Conservation (phyloP, 2,113 vertebrate genomes). For the Neogale vison region DNA sequence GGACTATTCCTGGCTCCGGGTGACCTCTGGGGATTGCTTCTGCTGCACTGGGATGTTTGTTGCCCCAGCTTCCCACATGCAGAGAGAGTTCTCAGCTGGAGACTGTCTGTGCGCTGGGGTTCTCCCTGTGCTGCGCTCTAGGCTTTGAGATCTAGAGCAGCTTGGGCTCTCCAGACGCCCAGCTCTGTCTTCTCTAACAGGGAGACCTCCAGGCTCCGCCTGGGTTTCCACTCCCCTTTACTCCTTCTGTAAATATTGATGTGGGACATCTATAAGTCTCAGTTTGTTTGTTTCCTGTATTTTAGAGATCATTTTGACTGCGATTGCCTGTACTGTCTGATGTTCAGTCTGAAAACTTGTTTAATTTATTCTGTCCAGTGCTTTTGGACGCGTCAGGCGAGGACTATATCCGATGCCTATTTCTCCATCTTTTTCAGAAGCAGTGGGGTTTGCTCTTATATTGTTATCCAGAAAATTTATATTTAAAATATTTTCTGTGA, state of each 20-base stretch:
- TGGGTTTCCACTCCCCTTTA: neutral
- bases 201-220: neutral
- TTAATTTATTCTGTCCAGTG: neutral
- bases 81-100: neutral
- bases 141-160: neutral
- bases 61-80: neutral
- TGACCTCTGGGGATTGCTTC: neutral
- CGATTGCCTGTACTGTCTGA: neutral
- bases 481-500: neutral
- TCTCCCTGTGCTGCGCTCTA: accelerated
- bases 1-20: neutral
- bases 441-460: neutral
- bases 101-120: neutral
- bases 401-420: neutral
- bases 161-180: neutral
- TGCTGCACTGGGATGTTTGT: neutral
- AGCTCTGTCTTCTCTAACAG: neutral
- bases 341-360: neutral
- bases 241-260: neutral
- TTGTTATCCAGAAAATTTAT: neutral
- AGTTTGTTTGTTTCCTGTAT: neutral
- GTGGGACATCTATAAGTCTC: accelerated
- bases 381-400: neutral
- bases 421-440: constrained; percentile 8
- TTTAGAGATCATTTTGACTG: neutral